These are phyloP conservation scores for Scartelaos histophorus DNA, from an alignment of 2,113 vertebrate genomes.

Conservation along the genomic window DNA sequence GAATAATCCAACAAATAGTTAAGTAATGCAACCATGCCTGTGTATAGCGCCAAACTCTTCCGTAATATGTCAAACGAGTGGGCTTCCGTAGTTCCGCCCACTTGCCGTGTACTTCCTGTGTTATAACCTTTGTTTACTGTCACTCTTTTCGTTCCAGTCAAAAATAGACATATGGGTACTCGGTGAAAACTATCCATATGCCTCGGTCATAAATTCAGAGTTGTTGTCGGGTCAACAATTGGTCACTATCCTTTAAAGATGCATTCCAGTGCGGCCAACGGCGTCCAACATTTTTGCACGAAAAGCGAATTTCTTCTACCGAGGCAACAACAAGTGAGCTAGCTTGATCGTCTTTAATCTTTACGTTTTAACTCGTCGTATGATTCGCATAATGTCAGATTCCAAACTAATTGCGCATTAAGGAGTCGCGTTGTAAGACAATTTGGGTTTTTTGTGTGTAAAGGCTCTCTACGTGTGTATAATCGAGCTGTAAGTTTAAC, in stretches of 20 bases:
- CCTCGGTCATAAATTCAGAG: not conserved
- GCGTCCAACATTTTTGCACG: conserved; percentile 13
- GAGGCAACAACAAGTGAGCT: conserved; percentile 64
- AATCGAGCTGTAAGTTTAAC: conserved; percentile 17
- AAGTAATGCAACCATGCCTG: not conserved
- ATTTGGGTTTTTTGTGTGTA: too few relatives aligned
- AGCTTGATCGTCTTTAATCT: conserved; percentile 7
- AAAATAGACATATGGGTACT: conserved; percentile 27
- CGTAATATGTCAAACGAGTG: not conserved
- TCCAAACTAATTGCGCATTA: not conserved
- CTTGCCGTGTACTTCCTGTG: conserved; percentile 67
- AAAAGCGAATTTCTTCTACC: conserved; percentile 25
- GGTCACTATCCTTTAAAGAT: conserved; percentile 36
- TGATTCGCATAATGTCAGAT: not conserved
- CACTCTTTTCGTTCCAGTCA: conserved; percentile 29
- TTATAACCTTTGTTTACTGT: conserved; percentile 71
- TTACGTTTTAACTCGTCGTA: not conserved
- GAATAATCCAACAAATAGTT: not conserved
- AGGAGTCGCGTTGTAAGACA: not conserved
- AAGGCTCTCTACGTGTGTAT: conserved; percentile 1
- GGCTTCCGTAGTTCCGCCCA: conserved; percentile 70
- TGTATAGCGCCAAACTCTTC: conserved; percentile 15
- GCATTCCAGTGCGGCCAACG: conserved; percentile 18
- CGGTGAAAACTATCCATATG: not conserved
- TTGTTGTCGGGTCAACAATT: not conserved